Evolutionary conservation across 1,140 invertebrate genomes (phyloP).

Genomic region (Pseudomyrmex dendroicus): DNA sequence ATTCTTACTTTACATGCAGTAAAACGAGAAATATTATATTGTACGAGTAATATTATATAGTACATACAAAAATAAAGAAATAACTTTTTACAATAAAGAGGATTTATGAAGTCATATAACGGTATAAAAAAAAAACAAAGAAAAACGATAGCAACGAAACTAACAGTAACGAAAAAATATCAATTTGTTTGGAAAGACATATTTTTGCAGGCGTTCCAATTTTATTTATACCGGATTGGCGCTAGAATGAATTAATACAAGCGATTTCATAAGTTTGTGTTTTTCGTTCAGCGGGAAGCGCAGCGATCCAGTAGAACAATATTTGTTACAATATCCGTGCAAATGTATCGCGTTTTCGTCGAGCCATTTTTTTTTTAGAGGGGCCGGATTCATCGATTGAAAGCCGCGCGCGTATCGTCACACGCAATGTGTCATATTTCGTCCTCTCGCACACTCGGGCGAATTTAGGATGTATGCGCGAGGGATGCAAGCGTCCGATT

Average conservation of each 20-base stretch:
- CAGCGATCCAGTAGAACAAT: constrained; percentile 30
- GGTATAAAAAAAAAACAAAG: background rate
- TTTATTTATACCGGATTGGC: constrained; percentile 7
- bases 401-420: constrained; percentile 29
- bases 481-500: constrained; percentile 54
- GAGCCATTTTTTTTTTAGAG: constrained; percentile 8
- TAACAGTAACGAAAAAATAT: background rate
- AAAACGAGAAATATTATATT: too few relatives aligned
- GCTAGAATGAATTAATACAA: constrained; percentile 25
- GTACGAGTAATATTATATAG: background rate
- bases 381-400: constrained; percentile 30
- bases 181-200: background rate
- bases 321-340: constrained; percentile 31
- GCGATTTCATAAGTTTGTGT: constrained; percentile 24
- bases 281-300: background rate
- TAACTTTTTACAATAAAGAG: constrained; percentile 5
- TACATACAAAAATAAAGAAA: background rate
- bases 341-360: constrained; percentile 34
- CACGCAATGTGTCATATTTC: constrained; percentile 59
- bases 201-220: background rate
- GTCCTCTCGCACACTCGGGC: constrained; percentile 54
- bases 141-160: background rate
- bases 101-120: background rate
- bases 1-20: too few relatives aligned
- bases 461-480: constrained; percentile 65